phyloP scores from a whole-genome alignment of 2,113 vertebrate species.

The Felis catus region DNA sequence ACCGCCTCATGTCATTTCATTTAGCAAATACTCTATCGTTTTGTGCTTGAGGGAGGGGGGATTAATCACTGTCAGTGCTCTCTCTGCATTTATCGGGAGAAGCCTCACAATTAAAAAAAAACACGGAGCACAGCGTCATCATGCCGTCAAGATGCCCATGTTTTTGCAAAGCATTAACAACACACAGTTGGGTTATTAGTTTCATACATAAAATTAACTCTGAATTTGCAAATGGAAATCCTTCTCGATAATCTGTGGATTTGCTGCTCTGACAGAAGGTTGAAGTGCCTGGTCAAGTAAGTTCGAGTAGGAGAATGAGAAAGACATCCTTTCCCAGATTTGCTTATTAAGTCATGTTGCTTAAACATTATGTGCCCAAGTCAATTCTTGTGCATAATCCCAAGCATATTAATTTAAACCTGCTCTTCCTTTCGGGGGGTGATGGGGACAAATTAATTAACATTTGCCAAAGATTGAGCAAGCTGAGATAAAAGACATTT shows the following conservation, averaged over 20 bases:
- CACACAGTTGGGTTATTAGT: not conserved
- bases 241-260: not conserved
- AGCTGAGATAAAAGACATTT: not conserved
- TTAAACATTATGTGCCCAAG: not conserved
- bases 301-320: not conserved
- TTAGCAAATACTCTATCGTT: constrained; percentile 45
- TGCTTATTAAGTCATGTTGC: not conserved
- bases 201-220: not conserved
- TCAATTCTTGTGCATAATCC: not conserved
- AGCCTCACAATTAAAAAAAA: not conserved
- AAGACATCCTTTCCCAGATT: not conserved
- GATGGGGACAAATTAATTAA: not conserved
- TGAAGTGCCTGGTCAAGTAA: not conserved
- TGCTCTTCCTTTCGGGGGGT: not conserved
- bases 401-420: not conserved
- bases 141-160: not conserved
- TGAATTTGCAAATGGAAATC: constrained; percentile 41
- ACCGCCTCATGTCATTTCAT: constrained; percentile 11
- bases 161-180: not conserved
- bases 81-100: not conserved
- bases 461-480: not conserved
- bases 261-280: not conserved
- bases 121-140: not conserved
- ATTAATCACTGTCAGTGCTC: not conserved
- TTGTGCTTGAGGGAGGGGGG: not conserved